Evolutionary conservation across 2,888 invertebrate genomes (phyloP), one percentile per base, ranked within the genome.

Genomic region (Caenorhabditis virilis): DNA sequence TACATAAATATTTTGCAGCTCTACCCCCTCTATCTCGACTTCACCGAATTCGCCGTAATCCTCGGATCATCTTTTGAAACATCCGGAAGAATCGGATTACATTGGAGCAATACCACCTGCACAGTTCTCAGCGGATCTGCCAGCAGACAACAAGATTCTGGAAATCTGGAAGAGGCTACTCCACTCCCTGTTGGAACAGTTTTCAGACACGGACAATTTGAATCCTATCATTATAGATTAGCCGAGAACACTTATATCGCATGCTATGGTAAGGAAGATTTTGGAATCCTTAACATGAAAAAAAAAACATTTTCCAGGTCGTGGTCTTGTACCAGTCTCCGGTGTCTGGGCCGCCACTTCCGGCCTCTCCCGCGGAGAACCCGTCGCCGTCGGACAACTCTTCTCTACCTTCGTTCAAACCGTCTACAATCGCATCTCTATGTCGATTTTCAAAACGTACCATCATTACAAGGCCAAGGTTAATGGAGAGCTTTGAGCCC

Each of bases 61-160:
- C 63, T 82, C 47, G 58, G 70, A 39, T 63, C 79, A 2, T 74
- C 79, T 16, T 69, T 69, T 42, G 59, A 65, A 6, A 71, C 76
- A 16, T 50, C 70, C 15, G 82, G 82, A 16, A 69, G 81, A n/a
- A 47, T 67, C 4, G 80, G 82, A 16, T 45, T 82, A 41, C 82
- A 83, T 54, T 83, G 81, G 80, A 62, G 69, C 48, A 82, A 82
- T 62, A 59, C 66, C 23, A 77, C 82, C 5, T 82, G 82, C 69
- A 79, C 80, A 3, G 80, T 82, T 9, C 49, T 82, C n/a, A 58
- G 69, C 13, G 82, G 82, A n/a, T 61, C 69, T n/a, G 74, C 81
- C 16, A 23, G 48, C 3, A 67, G 82, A 57, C 27, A 64, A 74
- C 39, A 55, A 62, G n/a, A 50, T 52, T 20, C 58, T 49, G 16